Evolutionary conservation across 2,113 vertebrate species (phyloP), one percentile per base, ranked within the genome.

Genomic region (Pomatorhinus ruficollis): DNA sequence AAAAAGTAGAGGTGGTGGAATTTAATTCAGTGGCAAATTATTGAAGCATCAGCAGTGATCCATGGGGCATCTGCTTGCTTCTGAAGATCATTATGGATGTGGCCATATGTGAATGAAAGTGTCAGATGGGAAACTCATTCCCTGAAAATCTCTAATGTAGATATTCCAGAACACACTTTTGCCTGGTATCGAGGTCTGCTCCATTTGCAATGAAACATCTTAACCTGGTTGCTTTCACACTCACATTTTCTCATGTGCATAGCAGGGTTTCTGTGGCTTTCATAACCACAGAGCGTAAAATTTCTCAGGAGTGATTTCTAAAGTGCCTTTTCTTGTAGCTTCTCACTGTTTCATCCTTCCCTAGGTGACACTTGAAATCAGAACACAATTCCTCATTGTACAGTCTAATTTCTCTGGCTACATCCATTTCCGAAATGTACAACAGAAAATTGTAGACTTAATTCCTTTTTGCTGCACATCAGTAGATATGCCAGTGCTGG

Each of bases 21-120:
- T 76, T 91, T 23, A 96, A 96, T 93, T 92, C 81, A 86, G 70
- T 77, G 60, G 68, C 66, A 93, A 95, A 84, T 92, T 84, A 83
- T 30, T 78, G 93, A 85, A 84, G 44, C 70, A 93, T 80, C 53
- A 80, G 71, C 90, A 74, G 35, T 90, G 93, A 93, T 83, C 79
- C 79, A 40, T 69, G 59, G 30, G 50, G 30, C 79, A 91, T 79
- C 60, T 95, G 39, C 50, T 94, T 77, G 39, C 71, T 83, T 90
- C 39, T 80, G 54, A 81, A 90, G n/a, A 78, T 63, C 70, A 69
- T 79, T 64, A 70, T 80, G 40, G 23, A 44, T 77, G 28, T 70
- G 54, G 80, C 27, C 9, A 6, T 59, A 80, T 1, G 3, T 74
- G 66, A 88, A 80, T 80, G 54, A 71, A 83, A 70, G 54, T 66